Evolutionary conservation across 2,888 invertebrate species (phyloP), one percentile per base, ranked within the genome.

Genomic region (Coecobrya sp.): DNA sequence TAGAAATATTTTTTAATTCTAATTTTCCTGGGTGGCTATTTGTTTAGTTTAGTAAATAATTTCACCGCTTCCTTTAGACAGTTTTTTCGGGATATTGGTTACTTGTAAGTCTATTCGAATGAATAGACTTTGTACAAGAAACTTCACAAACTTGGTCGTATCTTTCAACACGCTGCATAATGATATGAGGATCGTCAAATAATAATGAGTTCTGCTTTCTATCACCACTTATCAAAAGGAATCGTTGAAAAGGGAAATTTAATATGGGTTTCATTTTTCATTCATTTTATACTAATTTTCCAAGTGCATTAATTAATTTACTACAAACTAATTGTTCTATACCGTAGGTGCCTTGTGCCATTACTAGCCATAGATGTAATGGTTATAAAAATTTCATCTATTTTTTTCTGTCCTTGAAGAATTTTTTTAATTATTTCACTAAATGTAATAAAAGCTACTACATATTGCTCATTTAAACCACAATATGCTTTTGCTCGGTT

Each of bases 71-170:
- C 52, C n/a, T 25, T 79, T 84, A 16, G 16, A 45, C 55, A 10
- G 25, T n/a, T 27, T 42, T 79, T 55, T 79, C 79, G 86, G 86
- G 73, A 55, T 62, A 59, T 16, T 25, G 85, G 87, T 82, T 92
- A n/a, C 91, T 88, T 92, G 91, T 55, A 73, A 45, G 27, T 52
- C 91, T 92, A 92, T 92, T 92, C 82, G 73, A 19, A 5, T 1
- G 49, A 84, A 92, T 92, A 92, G 91, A 82, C 87, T 87, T 73
- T 88, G 36, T 84, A 76, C 82, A 92, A 92, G 91, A 52, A 92
- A 92, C 91, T 73, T 55, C 45, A 70, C 49, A 30, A 81, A 87
- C 91, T 92, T 92, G 91, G 91, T 92, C 91, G 76, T 42, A 59
- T 36, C 11, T 82, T 82, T 82, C 79, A 52, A 52, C 25, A 52